A percentile compares a stretch with the other conserved stretches of the same genome.
Conservation (phyloP, 2,888 invertebrate species). For the Sympetrum striolatum region DNA sequence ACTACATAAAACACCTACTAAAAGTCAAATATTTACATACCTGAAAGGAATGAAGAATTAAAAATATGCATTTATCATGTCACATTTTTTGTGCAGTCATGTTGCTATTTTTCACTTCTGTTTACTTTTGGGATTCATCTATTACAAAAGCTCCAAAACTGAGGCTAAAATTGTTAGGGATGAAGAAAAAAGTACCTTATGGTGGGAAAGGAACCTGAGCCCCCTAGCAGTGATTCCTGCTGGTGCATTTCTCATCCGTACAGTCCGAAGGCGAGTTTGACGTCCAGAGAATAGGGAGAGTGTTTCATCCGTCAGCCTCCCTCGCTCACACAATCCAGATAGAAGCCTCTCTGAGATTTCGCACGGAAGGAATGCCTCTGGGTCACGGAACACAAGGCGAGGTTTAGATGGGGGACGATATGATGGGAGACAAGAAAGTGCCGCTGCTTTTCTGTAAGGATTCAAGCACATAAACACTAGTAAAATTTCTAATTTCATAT, state of each 20-base stretch:
- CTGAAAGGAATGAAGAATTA: too few relatives aligned
- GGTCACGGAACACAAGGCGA: slow-evolving; percentile 59
- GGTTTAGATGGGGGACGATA: slow-evolving; percentile 42
- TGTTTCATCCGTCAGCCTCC: slow-evolving; percentile 67
- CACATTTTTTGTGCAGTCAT: too few relatives aligned
- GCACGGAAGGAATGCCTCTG: slow-evolving; percentile 66
- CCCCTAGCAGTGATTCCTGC: slow-evolving; percentile 64
- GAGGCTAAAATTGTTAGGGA: background rate
- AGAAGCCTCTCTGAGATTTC: slow-evolving; percentile 67
- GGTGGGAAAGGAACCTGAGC: slow-evolving; percentile 66
- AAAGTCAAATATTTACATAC: too few relatives aligned
- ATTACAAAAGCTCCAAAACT: background rate
- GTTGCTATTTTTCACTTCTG: too few relatives aligned
- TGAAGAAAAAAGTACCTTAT: slow-evolving; percentile 57
- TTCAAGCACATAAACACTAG: background rate
- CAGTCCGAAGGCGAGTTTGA: slow-evolving; percentile 66
- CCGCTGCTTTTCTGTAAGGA: slow-evolving; percentile 6
- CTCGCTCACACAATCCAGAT: slow-evolving; percentile 64
- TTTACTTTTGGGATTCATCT: background rate
- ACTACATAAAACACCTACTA: too few relatives aligned
- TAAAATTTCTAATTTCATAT: too few relatives aligned
- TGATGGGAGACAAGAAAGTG: background rate
- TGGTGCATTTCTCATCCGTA: slow-evolving; percentile 67
- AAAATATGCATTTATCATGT: too few relatives aligned
- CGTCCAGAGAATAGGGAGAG: slow-evolving; percentile 68